Evolutionary conservation across 2,888 invertebrate genomes (phyloP), one percentile per base, ranked within the genome.

Genomic region (Drosophila parthenogenetica): DNA sequence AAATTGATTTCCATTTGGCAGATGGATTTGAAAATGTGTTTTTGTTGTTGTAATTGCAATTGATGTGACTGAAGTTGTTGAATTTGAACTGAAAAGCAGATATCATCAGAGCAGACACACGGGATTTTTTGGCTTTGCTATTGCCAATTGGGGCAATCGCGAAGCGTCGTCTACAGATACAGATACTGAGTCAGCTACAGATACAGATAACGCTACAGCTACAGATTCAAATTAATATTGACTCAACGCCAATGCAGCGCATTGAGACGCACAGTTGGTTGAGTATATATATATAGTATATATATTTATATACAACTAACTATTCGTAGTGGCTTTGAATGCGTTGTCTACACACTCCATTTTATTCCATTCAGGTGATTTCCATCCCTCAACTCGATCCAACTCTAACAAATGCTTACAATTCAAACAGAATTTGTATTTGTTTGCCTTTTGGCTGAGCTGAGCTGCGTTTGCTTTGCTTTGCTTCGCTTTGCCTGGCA

Each of bases 351-450:
- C 54, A 64, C 14, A 25, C 17, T 29, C 40, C 29, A 25, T 53
- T 40, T 25, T 13, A 3, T 29, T 16, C 25, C 51, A 40, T 25
- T 3, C 16, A 22, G 5, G 7, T 11, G 14, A 17, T 48, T 35
- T 51, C 11, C 22, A n/a, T 22, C 16, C 35, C 35, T 35, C 39
- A 45, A 43, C 14, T 40, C 14, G 8, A 25, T 35, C 32, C 32
- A 51, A 35, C 49, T 46, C 40, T 45, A 46, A 29, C 51, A 66
- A 73, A 77, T 73, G 69, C 77, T 76, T 65, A 63, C 77, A 86
- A 77, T 75, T 77, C 87, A 80, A 83, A 82, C 80, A 67, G 74
- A 74, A 86, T 88, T 88, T 83, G 71, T 88, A 81, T 88, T 88
- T 82, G 81, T 86, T 82, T 82, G 84, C 87, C 83, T 68, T 77